Evolutionary conservation across 1,140 invertebrate genomes (phyloP).

Genomic region (Caerostris extrusa): DNA sequence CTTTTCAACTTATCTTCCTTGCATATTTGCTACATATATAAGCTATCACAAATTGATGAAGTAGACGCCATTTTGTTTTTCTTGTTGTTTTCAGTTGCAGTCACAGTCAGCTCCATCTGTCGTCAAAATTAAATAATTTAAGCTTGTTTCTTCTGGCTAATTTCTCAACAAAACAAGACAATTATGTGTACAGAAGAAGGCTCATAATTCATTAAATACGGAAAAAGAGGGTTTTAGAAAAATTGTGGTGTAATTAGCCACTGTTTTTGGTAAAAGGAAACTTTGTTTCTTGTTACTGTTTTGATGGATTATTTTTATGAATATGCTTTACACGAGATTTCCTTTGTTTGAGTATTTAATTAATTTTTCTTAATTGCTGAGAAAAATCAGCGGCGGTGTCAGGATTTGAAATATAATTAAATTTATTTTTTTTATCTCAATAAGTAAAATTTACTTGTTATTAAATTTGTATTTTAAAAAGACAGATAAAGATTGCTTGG

Average conservation of each 20-base stretch:
- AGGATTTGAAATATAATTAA: background rate
- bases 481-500: too few species aligned
- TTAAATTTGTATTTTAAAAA: too few species aligned
- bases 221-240: background rate
- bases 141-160: background rate
- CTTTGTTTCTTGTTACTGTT: background rate
- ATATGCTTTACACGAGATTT: background rate
- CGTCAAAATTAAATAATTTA: slow-evolving; percentile 29
- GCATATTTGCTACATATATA: background rate
- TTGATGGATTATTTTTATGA: background rate
- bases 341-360: background rate
- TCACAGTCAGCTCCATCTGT: slow-evolving; percentile 23
- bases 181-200: background rate
- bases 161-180: background rate
- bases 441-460: too few species aligned
- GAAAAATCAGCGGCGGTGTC: background rate
- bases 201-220: background rate
- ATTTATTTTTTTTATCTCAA: background rate
- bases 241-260: background rate
- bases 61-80: background rate
- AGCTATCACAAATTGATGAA: background rate
- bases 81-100: background rate
- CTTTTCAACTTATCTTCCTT: background rate
- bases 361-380: slow-evolving; percentile 1
- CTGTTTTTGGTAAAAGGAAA: background rate